phyloP scores from a whole-genome alignment of 2,797 vertebrate species.

The Menidia menidia region DNA sequence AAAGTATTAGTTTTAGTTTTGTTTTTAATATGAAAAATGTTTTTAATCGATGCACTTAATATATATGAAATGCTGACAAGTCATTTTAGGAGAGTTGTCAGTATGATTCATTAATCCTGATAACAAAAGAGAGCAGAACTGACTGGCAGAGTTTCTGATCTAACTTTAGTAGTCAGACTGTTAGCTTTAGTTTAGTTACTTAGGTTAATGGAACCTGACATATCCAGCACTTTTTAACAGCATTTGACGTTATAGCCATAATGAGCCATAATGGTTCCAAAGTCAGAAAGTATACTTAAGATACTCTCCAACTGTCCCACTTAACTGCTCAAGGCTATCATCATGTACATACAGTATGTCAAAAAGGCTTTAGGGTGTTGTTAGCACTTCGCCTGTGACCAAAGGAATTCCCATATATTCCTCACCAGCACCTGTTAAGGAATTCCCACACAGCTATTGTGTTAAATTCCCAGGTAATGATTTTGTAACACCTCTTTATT shows the following conservation, averaged over 20 bases:
- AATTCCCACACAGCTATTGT: constrained; percentile 18
- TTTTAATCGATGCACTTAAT: too few species aligned
- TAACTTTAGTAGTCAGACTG: constrained; percentile 16
- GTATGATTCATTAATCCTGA: not conserved
- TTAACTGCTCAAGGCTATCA: constrained; percentile 32
- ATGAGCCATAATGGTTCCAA: constrained; percentile 9
- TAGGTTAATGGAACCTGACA: constrained; percentile 26
- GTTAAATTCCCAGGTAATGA: constrained; percentile 16
- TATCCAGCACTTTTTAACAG: constrained; percentile 6
- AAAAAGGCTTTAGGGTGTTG: constrained; percentile 20
- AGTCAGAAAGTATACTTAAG: constrained; percentile 38
- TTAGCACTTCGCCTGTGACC: constrained; percentile 22
- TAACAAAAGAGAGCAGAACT: constrained; percentile 12
- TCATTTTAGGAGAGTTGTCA: too few species aligned
- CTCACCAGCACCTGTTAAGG: constrained; percentile 22
- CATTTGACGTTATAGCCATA: constrained; percentile 28
- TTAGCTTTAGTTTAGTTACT: constrained; percentile 25
- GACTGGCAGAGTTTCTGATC: constrained; percentile 1
- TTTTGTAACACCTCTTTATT: constrained; percentile 3
- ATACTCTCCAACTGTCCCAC: constrained; percentile 6
- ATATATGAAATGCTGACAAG: too few species aligned
- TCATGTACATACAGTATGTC: constrained; percentile 32
- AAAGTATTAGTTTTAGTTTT: too few species aligned
- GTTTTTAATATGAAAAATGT: not conserved
- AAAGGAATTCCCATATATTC: constrained; percentile 26